A percentile compares a stretch with the other conserved stretches of the same genome.
These are phyloP conservation scores for Bombus vancouverensis DNA, from an alignment of 1,140 invertebrate genomes.

Conservation along the genomic window DNA sequence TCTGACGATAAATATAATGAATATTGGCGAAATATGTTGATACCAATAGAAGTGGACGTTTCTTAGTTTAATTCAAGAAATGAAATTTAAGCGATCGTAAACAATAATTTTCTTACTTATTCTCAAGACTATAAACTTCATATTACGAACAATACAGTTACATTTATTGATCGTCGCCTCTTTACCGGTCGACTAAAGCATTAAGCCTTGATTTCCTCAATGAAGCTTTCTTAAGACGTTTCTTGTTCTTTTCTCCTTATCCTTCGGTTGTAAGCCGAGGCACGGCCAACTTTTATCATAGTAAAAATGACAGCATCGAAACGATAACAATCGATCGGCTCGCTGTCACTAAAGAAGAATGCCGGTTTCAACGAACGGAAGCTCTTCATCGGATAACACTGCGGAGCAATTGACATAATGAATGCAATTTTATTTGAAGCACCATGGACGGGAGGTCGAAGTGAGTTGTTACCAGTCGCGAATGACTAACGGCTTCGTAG, in stretches of 20 bases:
- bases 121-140: background rate
- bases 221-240: background rate
- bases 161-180: background rate
- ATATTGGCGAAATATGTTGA: no score
- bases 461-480: conserved; percentile 62
- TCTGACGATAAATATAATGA: no score
- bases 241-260: background rate
- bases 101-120: background rate
- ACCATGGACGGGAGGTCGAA: conserved; percentile 52
- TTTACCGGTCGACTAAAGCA: background rate
- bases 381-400: conserved; percentile 61
- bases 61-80: no score
- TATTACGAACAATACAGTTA: background rate
- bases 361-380: conserved; percentile 50
- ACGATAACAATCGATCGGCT: conserved; percentile 40
- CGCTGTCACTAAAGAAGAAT: conserved; percentile 44
- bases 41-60: no score
- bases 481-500: conserved; percentile 55
- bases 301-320: conserved; percentile 29
- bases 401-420: conserved; percentile 68
- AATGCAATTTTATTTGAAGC: conserved; percentile 69
- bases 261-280: background rate
- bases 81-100: background rate
- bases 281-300: background rate
- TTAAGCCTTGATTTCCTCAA: background rate